These are phyloP conservation scores for Vultur gryphus DNA, from an alignment of 2,797 vertebrate genomes.

Conservation along the genomic window DNA sequence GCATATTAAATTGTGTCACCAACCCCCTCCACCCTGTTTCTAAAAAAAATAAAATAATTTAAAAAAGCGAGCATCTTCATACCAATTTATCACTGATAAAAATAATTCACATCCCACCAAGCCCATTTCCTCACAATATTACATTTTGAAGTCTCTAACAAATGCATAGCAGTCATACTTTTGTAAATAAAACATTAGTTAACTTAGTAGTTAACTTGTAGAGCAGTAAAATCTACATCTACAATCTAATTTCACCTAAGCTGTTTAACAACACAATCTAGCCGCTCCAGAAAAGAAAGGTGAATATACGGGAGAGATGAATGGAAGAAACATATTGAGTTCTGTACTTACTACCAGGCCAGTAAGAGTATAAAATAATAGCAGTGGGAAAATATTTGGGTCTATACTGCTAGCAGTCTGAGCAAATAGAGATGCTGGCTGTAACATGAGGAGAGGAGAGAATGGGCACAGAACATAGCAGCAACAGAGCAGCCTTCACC, in stretches of 20 bases:
- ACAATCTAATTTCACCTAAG: background rate
- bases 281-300: background rate
- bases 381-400: background rate
- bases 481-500: rapidly evolving
- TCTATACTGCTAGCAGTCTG: too few relatives aligned
- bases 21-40: background rate
- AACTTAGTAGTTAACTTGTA: background rate
- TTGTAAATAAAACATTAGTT: background rate
- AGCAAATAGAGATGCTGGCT: background rate
- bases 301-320: background rate
- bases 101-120: background rate
- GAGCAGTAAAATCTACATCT: background rate
- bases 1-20: background rate
- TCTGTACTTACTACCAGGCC: background rate
- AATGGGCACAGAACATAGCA: background rate
- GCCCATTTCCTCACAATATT: background rate
- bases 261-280: background rate
- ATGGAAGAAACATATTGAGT: background rate
- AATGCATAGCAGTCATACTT: background rate
- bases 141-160: background rate
- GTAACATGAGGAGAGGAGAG: background rate
- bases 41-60: background rate
- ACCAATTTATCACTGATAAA: background rate
- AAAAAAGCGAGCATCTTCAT: background rate
- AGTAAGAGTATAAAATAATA: background rate